These are phyloP conservation scores for Tineola bisselliella DNA, from an alignment of 2,888 invertebrate species.

Conservation along the genomic window DNA sequence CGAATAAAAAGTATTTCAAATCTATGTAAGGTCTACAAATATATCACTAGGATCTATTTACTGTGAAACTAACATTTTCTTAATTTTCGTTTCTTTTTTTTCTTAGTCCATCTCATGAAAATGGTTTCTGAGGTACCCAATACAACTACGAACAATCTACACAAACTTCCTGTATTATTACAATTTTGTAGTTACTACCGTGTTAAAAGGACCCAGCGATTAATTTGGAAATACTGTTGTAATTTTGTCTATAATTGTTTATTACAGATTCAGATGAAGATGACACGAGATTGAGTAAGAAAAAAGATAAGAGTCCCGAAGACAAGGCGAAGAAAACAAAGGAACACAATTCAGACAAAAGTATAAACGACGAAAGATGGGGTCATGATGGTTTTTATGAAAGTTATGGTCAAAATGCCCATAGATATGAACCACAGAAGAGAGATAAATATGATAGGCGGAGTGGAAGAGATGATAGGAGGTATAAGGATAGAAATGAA, in stretches of 20 bases:
- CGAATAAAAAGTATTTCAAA: too few relatives aligned
- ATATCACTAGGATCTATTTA: too few relatives aligned
- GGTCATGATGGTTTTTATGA: constrained; percentile 59
- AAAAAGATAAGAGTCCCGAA: neutral
- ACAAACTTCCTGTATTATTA: too few relatives aligned
- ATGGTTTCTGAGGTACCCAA: too few relatives aligned
- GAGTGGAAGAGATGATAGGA: constrained; percentile 16
- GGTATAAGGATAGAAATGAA: neutral
- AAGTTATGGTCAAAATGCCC: constrained; percentile 48
- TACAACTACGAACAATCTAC: too few relatives aligned
- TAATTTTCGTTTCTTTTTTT: too few relatives aligned
- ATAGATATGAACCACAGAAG: constrained; percentile 25
- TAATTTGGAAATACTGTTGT: neutral
- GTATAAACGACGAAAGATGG: constrained; percentile 36
- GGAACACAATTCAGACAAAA: constrained; percentile 18
- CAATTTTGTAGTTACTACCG: too few relatives aligned
- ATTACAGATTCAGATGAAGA: neutral
- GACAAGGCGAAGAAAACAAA: neutral
- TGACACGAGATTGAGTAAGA: neutral
- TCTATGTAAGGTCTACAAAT: too few relatives aligned
- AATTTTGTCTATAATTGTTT: neutral
- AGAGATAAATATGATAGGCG: constrained; percentile 14
- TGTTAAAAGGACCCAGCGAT: neutral
- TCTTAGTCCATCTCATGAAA: too few relatives aligned
- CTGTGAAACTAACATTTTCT: too few relatives aligned